phyloP scores from a whole-genome alignment of 2,113 vertebrate genomes.

The Andinoacara biseriatus region DNA sequence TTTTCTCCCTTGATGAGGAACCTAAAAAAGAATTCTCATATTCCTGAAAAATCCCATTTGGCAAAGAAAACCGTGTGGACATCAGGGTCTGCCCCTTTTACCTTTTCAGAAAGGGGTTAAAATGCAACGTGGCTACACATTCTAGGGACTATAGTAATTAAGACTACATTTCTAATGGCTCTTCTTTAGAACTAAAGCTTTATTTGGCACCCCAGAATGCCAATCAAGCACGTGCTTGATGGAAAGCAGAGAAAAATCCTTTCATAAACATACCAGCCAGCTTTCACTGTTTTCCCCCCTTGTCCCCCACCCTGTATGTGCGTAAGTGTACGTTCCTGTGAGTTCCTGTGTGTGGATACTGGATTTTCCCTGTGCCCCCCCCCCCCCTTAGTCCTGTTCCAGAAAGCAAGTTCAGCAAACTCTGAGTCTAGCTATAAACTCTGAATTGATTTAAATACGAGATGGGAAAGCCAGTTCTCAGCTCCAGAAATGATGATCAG shows the following conservation, averaged over 20 bases:
- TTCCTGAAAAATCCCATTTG: constrained; percentile 33
- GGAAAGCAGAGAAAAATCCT: constrained; percentile 41
- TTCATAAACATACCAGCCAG: constrained; percentile 22
- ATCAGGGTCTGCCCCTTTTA: neutral
- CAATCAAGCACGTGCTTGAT: constrained; percentile 39
- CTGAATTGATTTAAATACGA: neutral
- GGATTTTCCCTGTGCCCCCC: neutral
- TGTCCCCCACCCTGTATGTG: neutral
- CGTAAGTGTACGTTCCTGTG: no score
- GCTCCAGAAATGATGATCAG: neutral
- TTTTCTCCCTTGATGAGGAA: neutral
- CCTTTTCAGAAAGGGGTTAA: constrained; percentile 45
- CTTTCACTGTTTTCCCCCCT: neutral
- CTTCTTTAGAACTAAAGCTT: constrained; percentile 40
- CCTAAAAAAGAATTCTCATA: constrained; percentile 29
- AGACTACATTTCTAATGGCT: constrained; percentile 43
- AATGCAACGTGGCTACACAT: constrained; percentile 65
- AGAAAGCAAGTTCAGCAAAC: neutral
- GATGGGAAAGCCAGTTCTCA: neutral
- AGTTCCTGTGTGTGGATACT: neutral
- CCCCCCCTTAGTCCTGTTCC: neutral
- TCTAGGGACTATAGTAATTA: constrained; percentile 30
- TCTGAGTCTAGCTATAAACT: neutral
- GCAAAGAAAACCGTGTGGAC: constrained; percentile 22
- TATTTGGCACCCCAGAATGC: constrained; percentile 54